Conservation (phyloP, 2,888 invertebrate species). For the Phortica magna region DNA sequence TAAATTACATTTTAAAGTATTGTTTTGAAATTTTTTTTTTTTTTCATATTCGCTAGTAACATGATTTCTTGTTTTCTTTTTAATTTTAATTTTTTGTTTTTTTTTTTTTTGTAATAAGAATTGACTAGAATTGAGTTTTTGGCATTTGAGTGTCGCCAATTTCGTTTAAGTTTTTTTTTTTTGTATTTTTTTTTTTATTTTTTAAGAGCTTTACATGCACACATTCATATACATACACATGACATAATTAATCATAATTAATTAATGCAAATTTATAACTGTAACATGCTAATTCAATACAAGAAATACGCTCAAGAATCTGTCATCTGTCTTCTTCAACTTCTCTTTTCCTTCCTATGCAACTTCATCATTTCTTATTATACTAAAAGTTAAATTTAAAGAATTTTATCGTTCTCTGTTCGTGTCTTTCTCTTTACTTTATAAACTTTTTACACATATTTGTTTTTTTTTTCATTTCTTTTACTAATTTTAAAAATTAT, state of each 20-base stretch:
- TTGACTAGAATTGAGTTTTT: constrained; percentile 32
- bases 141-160: not conserved
- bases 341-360: not conserved
- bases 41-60: constrained; percentile 6
- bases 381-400: not conserved
- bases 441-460: not conserved
- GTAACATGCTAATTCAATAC: constrained; percentile 25
- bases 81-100: not conserved
- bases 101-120: constrained; percentile 17
- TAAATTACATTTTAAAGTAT: not conserved
- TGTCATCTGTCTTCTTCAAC: not conserved
- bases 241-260: constrained; percentile 19
- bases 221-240: constrained; percentile 21
- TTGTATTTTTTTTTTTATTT: constrained; percentile 42
- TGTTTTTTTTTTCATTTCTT: constrained; percentile 40
- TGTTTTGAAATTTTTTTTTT: not conserved
- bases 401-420: not conserved
- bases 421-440: not conserved
- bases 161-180: constrained; percentile 7
- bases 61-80: not conserved
- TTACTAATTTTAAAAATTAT: constrained; percentile 76
- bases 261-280: constrained; percentile 13
- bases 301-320: not conserved
- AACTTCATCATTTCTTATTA: not conserved
- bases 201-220: constrained; percentile 20